phyloP scores from a whole-genome alignment of 2,888 invertebrate genomes.

The Mimachlamys varia region DNA sequence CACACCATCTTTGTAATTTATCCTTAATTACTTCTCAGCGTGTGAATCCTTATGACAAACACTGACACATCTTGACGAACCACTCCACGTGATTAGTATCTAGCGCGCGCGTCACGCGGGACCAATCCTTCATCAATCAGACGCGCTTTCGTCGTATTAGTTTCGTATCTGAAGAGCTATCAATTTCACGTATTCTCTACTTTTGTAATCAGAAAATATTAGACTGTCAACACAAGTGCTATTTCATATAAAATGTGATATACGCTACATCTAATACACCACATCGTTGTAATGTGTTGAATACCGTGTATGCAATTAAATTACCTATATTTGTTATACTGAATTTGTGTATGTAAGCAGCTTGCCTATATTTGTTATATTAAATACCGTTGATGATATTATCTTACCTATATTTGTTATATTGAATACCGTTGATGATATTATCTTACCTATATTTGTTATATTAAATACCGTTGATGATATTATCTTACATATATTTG shows the following conservation, averaged over 20 bases:
- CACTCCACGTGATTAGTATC: conserved; percentile 19
- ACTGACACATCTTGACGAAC: background rate
- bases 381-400: too few species aligned
- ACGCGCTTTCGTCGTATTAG: background rate
- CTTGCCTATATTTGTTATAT: too few species aligned
- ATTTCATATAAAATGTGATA: background rate
- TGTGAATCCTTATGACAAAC: conserved; percentile 25
- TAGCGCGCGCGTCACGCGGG: background rate
- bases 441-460: too few species aligned
- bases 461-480: too few species aligned
- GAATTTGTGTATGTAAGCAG: too few species aligned
- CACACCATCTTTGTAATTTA: background rate
- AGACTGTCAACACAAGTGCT: background rate
- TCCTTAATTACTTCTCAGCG: background rate
- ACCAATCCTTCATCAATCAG: conserved; percentile 3
- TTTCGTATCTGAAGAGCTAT: conserved; percentile 10
- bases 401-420: too few species aligned
- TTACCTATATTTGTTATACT: too few species aligned
- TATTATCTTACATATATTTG: too few species aligned
- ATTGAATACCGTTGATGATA: too few species aligned
- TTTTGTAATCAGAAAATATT: background rate
- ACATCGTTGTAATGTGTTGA: too few species aligned
- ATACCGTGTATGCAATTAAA: too few species aligned
- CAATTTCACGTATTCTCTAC: background rate
- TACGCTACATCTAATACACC: too few species aligned